phyloP scores from a whole-genome alignment of 2,888 invertebrate genomes.

The Caenorhabditis angaria region DNA sequence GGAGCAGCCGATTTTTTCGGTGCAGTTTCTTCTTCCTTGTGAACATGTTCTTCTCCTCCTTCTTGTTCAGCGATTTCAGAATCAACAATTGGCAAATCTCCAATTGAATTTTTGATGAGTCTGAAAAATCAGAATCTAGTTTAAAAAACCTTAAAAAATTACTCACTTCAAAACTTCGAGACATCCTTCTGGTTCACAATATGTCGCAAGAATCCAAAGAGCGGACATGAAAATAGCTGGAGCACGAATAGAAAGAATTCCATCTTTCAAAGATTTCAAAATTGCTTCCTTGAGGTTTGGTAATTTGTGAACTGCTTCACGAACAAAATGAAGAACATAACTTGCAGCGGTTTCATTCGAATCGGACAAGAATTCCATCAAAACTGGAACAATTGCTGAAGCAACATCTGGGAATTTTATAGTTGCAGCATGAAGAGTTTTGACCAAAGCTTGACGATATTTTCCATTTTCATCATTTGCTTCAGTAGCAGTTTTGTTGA shows the following conservation, averaged over 20 bases:
- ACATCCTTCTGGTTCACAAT: slow-evolving; percentile 80
- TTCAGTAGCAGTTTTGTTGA: slow-evolving; percentile 67
- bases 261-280: slow-evolving; percentile 82
- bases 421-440: slow-evolving; percentile 82
- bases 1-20: slow-evolving; percentile 30
- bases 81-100: slow-evolving; percentile 78
- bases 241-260: slow-evolving; percentile 87
- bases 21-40: slow-evolving; percentile 31
- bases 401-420: slow-evolving; percentile 89
- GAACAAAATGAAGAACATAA: slow-evolving; percentile 91
- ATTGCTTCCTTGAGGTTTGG: slow-evolving; percentile 81
- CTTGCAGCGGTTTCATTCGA: slow-evolving; percentile 84
- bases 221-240: slow-evolving; percentile 91
- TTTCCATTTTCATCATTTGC: slow-evolving; percentile 91
- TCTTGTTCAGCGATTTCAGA: slow-evolving; percentile 81
- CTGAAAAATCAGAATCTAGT: slow-evolving; percentile 6
- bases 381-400: slow-evolving; percentile 86
- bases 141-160: neutral
- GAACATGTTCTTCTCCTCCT: slow-evolving; percentile 42
- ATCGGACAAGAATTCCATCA: slow-evolving; percentile 85
- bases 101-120: slow-evolving; percentile 67
- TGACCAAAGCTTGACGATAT: slow-evolving; percentile 89
- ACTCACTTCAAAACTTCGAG: slow-evolving; percentile 53
- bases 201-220: slow-evolving; percentile 97
- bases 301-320: slow-evolving; percentile 94